phyloP scores from a whole-genome alignment of 2,888 invertebrate genomes.

The Branchipolynoe longqiensis region DNA sequence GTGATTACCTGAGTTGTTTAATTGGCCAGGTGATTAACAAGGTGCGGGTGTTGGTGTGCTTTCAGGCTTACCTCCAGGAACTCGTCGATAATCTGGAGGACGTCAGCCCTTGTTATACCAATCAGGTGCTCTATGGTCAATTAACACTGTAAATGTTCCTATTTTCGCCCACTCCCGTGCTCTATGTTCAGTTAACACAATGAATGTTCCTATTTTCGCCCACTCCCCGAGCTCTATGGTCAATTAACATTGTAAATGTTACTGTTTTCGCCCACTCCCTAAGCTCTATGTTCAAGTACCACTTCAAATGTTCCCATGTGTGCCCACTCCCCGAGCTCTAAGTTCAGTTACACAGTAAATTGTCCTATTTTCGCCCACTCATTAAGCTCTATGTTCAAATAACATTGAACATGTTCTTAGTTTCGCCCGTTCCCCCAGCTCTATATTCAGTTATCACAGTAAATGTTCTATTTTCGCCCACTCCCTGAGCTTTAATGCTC shows the following conservation, averaged over 20 bases:
- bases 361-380: too few species aligned
- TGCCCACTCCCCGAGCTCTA: too few species aligned
- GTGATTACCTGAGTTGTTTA: too few species aligned
- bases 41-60: conserved; percentile 31
- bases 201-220: not conserved
- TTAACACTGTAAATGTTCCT: conserved; percentile 37
- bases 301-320: too few species aligned
- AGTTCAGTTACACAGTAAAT: too few species aligned
- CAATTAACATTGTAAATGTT: conserved; percentile 23
- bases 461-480: not conserved
- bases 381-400: too few species aligned
- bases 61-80: conserved; percentile 48
- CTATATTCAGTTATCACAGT: not conserved
- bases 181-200: not conserved
- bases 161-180: conserved; percentile 38
- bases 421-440: too few species aligned
- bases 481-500: conserved; percentile 24
- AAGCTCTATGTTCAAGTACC: too few species aligned
- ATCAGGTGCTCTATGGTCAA: conserved; percentile 47
- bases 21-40: conserved; percentile 23
- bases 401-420: too few species aligned
- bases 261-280: conserved; percentile 37
- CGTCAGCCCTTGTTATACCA: conserved; percentile 47
- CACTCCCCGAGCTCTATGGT: conserved; percentile 50
- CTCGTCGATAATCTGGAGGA: conserved; percentile 50